Evolutionary conservation across 2,797 vertebrate genomes (phyloP), one percentile per base, ranked within the genome.

Genomic region (Hoplostethus mediterraneus): DNA sequence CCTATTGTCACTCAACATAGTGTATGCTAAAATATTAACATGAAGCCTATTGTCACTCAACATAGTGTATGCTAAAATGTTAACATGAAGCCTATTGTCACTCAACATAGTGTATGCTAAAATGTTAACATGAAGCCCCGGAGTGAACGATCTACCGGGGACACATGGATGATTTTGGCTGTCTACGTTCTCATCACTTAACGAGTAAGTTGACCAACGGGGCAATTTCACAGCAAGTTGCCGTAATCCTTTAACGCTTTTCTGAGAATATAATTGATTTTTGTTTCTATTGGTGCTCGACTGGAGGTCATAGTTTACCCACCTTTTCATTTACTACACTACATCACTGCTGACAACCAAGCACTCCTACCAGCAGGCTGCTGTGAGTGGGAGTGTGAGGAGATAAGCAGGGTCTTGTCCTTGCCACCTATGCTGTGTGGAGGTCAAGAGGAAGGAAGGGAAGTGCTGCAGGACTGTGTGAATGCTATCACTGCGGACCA

Each of bases 391-490:
- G 49, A 8, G 49, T 36, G 4, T 36, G 73, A 16, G 56, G 40
- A 83, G 88, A 91, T 89, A 91, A 89, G 87, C 77, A 68, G 51
- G 81, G 80, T 61, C 67, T 59, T 14, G 81, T 86, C 80, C 77
- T 89, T 48, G 76, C 79, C 63, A 60, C 78, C 10, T 67, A 84
- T 82, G 65, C 73, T 71, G 81, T 42, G 82, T 75, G 71, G 84
- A 79, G 88, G 87, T 88, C 84, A 83, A 79, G 88, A 87, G 90
- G 92, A 92, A 91, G 89, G 81, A 89, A 80, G 51, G 82, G 80
- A 87, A 89, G 83, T 87, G 82, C 75, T 30, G 77, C 72, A 33
- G 84, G 77, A 68, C 74, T 42, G 64, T 12, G 79, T 89, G 87
- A 87, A 92, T 88, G 86, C 87, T 93, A 92, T 93, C 89, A 49